Percentiles rank a stretch among this genome's conserved stretches.
Conservation (phyloP, 2,797 vertebrate species). For the Megaceryle alcyon region DNA sequence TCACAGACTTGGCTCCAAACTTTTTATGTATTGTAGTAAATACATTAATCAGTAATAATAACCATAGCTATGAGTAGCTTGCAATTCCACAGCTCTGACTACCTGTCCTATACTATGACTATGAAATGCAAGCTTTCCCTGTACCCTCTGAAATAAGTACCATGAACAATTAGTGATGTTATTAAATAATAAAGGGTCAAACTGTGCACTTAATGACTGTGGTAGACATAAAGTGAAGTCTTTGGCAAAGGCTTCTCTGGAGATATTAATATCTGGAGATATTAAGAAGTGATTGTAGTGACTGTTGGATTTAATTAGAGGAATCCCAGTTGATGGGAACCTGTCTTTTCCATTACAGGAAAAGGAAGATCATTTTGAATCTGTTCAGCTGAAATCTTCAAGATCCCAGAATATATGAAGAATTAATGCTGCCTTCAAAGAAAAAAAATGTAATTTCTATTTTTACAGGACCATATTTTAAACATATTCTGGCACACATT, state of each 20-base stretch:
- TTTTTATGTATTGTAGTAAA: neutral
- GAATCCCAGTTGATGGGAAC: neutral
- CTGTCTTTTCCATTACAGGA: constrained; percentile 79
- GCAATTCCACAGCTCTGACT: neutral
- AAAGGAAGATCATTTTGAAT: constrained; percentile 91
- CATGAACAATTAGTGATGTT: neutral
- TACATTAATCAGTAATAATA: neutral
- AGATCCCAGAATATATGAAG: constrained; percentile 85
- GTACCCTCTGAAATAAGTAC: neutral
- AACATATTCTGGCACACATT: constrained; percentile 63
- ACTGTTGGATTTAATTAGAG: neutral
- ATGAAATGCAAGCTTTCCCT: neutral
- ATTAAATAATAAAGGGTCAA: neutral
- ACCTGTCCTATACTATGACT: neutral
- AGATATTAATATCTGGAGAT: neutral
- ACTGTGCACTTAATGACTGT: neutral
- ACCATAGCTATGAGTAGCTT: neutral
- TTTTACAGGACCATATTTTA: constrained; percentile 73
- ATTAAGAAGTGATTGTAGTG: neutral
- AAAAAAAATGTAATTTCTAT: constrained; percentile 69
- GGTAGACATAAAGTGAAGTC: neutral
- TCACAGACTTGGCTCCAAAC: neutral
- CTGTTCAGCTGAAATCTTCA: constrained; percentile 93
- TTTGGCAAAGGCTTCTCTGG: neutral
- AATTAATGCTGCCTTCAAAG: constrained; percentile 69